phyloP scores from a whole-genome alignment of 2,113 vertebrate genomes.

The Podiceps cristatus region DNA sequence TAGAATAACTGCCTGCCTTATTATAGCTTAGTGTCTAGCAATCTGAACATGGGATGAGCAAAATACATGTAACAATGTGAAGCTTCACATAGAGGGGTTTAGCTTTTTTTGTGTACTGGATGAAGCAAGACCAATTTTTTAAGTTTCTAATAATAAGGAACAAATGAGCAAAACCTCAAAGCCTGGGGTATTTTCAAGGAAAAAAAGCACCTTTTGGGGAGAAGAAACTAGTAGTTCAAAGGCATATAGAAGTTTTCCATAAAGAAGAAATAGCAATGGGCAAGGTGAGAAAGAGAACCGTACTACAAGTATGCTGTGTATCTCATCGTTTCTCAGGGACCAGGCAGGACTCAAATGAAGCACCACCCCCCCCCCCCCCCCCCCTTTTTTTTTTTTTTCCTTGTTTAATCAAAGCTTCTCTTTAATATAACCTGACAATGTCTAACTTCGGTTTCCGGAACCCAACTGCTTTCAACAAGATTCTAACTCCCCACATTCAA shows the following conservation, averaged over 20 bases:
- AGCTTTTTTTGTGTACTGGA: neutral
- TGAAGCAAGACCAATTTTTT: neutral
- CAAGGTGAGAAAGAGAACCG: neutral
- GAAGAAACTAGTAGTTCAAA: neutral
- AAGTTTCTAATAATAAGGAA: neutral
- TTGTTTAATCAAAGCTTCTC: neutral
- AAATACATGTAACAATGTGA: neutral
- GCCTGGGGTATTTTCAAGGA: neutral
- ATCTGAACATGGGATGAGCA: neutral
- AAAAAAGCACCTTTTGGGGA: neutral
- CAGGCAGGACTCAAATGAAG: neutral
- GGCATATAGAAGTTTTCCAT: neutral
- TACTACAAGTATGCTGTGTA: neutral
- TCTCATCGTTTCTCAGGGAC: neutral
- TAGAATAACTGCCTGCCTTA: neutral
- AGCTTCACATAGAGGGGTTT: neutral
- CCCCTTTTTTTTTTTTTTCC: neutral
- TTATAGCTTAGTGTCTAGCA: neutral
- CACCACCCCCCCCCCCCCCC: neutral
- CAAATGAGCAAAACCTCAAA: neutral
- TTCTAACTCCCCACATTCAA: neutral
- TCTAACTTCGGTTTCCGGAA: neutral
- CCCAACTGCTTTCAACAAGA: neutral
- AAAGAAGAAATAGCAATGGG: neutral
- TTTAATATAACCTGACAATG: neutral